Evolutionary conservation across 2,888 invertebrate genomes (phyloP).

Genomic region (Microctonus aethiopoides): DNA sequence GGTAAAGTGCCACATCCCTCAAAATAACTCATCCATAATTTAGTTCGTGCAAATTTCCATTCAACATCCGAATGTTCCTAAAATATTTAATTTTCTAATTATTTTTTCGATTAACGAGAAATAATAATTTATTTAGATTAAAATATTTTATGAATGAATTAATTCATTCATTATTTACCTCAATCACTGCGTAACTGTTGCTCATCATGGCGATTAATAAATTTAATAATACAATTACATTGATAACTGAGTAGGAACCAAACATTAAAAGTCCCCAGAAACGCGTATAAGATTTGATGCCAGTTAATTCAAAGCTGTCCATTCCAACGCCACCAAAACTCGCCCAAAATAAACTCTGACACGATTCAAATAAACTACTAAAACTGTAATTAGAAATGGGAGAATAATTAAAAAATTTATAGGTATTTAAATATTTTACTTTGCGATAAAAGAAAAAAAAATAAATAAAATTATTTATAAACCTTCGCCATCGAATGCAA

Average conservation of each 20-base stretch:
- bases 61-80: constrained; percentile 94
- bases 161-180: constrained; percentile 70
- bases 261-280: constrained; percentile 97
- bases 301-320: constrained; percentile 87
- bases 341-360: constrained; percentile 96
- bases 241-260: constrained; percentile 94
- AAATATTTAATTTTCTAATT: background rate
- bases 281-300: constrained; percentile 87
- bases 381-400: constrained; percentile 46
- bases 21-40: constrained; percentile 96
- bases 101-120: background rate
- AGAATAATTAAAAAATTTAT: background rate
- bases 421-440: background rate
- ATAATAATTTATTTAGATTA: background rate
- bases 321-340: constrained; percentile 93
- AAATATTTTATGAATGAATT: too few species aligned
- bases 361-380: constrained; percentile 89
- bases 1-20: constrained; percentile 92
- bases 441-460: background rate
- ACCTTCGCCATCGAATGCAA: constrained; percentile 88
- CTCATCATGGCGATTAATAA: constrained; percentile 99
- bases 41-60: constrained; percentile 96
- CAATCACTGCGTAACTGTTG: constrained; percentile 93
- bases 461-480: constrained; percentile 52
- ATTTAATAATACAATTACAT: constrained; percentile 92